These are phyloP conservation scores for Parapristionchus giblindavisi DNA, from an alignment of 2,888 invertebrate genomes.

Conservation along the genomic window DNA sequence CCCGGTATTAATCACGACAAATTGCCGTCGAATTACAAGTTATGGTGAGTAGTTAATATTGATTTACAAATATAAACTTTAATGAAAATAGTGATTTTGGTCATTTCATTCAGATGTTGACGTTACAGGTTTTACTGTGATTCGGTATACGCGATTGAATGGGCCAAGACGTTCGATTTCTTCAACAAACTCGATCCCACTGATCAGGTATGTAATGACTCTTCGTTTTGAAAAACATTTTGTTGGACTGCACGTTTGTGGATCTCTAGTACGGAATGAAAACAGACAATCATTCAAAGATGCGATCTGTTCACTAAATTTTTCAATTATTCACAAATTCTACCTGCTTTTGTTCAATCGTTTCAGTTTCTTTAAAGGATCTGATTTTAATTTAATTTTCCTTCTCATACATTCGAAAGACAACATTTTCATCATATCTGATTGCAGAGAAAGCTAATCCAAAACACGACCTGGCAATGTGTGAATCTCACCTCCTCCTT, in stretches of 20 bases:
- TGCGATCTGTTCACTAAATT: too few relatives aligned
- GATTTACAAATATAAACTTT: not conserved
- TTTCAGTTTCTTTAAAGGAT: too few relatives aligned
- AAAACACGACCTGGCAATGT: not conserved
- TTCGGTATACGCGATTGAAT: slow-evolving; percentile 50
- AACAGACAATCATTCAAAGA: too few relatives aligned
- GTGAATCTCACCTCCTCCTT: slow-evolving; percentile 19
- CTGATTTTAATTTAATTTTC: too few relatives aligned
- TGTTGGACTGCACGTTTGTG: too few relatives aligned
- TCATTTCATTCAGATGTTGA: not conserved
- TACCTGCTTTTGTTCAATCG: too few relatives aligned
- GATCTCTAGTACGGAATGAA: too few relatives aligned
- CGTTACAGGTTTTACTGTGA: slow-evolving; percentile 48
- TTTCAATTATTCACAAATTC: too few relatives aligned
- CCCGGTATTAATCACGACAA: not conserved
- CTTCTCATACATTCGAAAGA: not conserved
- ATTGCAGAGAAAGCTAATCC: slow-evolving; percentile 18
- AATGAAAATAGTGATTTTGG: not conserved
- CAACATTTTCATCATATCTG: not conserved
- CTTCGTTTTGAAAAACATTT: too few relatives aligned
- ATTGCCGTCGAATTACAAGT: not conserved
- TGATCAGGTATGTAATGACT: slow-evolving; percentile 1
- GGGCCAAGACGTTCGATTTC: slow-evolving; percentile 56
- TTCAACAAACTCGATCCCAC: slow-evolving; percentile 42
- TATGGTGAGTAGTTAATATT: slow-evolving; percentile 3